phyloP scores from a whole-genome alignment of 2,888 invertebrate species.

The Hymenopus coronatus region DNA sequence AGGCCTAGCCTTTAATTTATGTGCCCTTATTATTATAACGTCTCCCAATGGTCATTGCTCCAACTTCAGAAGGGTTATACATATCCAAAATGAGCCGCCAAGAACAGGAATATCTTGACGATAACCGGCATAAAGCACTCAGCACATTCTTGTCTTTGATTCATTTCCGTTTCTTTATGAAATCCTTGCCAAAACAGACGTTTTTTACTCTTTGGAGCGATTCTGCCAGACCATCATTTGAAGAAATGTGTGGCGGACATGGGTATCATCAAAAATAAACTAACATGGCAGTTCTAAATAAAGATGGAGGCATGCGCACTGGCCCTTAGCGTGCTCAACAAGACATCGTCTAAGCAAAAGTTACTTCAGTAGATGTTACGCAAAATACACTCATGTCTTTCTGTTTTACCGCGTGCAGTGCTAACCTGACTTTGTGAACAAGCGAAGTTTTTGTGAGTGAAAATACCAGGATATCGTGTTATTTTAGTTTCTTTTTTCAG shows the following conservation, averaged over 20 bases:
- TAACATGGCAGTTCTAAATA: neutral
- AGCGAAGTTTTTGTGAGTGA: neutral
- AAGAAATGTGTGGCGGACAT: neutral
- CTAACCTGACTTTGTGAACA: neutral
- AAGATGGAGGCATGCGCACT: neutral
- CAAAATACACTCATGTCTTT: neutral
- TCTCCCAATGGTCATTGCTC: no score
- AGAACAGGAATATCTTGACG: neutral
- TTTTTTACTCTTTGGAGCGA: neutral
- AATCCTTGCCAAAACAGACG: neutral
- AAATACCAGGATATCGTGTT: neutral
- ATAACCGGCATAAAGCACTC: neutral
- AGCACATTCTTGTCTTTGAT: neutral
- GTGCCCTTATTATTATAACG: no score
- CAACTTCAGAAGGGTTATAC: neutral
- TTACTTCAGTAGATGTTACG: neutral
- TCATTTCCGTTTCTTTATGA: neutral
- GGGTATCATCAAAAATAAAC: neutral
- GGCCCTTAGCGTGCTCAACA: neutral
- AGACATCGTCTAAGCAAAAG: neutral
- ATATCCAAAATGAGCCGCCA: neutral
- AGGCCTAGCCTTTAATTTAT: no score
- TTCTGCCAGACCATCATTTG: neutral
- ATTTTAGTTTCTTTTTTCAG: no score
- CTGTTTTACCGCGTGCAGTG: neutral